phyloP scores from a whole-genome alignment of 2,113 vertebrate species.

The Halichoerus grypus region DNA sequence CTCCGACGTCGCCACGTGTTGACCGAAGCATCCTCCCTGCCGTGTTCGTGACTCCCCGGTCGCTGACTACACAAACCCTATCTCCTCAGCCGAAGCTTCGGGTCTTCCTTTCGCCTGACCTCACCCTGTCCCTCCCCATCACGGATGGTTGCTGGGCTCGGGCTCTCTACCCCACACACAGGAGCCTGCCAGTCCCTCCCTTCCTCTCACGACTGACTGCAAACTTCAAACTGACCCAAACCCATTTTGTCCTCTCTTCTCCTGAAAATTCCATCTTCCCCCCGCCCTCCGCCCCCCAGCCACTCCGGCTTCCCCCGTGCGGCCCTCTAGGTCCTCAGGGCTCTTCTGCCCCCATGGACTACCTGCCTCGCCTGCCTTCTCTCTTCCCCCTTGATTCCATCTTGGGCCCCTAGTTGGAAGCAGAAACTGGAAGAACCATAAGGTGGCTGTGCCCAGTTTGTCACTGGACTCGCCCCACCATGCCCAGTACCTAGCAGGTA shows the following conservation, averaged over 20 bases:
- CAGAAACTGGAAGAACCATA: background rate
- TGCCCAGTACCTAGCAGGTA: background rate
- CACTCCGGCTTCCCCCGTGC: background rate
- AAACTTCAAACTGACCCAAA: background rate
- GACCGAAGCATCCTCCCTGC: constrained; percentile 57
- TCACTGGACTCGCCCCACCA: background rate
- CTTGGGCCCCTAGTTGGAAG: background rate
- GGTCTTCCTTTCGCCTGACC: background rate
- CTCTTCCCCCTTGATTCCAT: background rate
- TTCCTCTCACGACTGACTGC: background rate
- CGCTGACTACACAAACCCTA: background rate
- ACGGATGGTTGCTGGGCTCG: background rate
- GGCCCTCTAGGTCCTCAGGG: background rate
- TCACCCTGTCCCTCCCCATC: background rate
- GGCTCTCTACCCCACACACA: background rate
- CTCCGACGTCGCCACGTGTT: background rate
- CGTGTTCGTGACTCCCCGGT: constrained; percentile 22
- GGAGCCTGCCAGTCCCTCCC: background rate
- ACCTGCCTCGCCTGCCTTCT: background rate
- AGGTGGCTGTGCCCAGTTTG: background rate
- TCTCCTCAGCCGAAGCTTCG: background rate
- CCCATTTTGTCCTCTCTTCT: background rate
- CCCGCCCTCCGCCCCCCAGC: background rate
- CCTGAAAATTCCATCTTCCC: background rate
- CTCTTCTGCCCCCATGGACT: background rate